Conservation (phyloP, 2,113 vertebrate species). For the Seriola dumerili region DNA sequence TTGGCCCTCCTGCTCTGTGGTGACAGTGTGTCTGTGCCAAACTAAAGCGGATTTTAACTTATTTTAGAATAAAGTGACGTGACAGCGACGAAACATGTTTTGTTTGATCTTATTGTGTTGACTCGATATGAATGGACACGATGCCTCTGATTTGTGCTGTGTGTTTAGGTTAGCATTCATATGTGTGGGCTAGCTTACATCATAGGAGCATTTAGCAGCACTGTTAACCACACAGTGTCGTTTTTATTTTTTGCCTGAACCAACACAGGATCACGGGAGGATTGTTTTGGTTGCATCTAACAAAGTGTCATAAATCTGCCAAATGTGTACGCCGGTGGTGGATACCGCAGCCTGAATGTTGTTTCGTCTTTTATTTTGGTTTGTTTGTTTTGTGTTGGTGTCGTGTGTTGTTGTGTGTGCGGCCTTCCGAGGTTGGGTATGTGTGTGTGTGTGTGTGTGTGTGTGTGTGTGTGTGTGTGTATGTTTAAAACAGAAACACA, state of each 20-base stretch:
- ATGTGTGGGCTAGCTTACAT: constrained; percentile 21
- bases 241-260: constrained; percentile 10
- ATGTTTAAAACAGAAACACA: not conserved
- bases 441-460: not conserved
- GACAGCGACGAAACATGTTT: constrained; percentile 14
- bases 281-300: constrained; percentile 54
- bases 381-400: too few relatives aligned
- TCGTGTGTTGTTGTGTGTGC: too few relatives aligned
- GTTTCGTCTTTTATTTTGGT: too few relatives aligned
- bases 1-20: not conserved
- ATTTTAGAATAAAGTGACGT: not conserved
- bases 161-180: constrained; percentile 21
- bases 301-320: constrained; percentile 74
- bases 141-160: constrained; percentile 3
- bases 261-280: not conserved
- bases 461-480: not conserved
- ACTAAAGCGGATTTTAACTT: not conserved
- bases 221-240: not conserved
- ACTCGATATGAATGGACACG: constrained; percentile 14
- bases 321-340: not conserved
- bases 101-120: constrained; percentile 1
- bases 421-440: too few relatives aligned
- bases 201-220: not conserved
- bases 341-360: constrained; percentile 6
- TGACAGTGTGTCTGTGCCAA: not conserved